Evolutionary conservation across 2,797 vertebrate species (phyloP), one percentile per base, ranked within the genome.

Genomic region (Pipistrellus pipistrellus): DNA sequence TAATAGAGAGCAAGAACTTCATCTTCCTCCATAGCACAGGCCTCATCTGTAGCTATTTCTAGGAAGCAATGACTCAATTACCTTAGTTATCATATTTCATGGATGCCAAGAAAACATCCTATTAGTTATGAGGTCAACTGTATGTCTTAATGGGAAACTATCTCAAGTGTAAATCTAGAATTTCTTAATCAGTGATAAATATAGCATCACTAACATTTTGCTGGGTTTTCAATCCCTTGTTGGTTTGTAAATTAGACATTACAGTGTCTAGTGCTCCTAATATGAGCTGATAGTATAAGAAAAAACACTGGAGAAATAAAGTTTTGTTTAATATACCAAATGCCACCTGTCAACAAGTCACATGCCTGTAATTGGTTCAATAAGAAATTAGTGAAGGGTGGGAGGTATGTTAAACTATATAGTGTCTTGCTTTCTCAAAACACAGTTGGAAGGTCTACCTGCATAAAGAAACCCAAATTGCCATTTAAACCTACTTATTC

Each of bases 241-340:
- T 51, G 4, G 1, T 75, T 81, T 94, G 48, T 57, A 62, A 88
- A 85, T 85, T 72, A 75, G 10, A 62, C 4, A 76, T 87, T 53
- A 51, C 3, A 53, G 6, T 68, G 3, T 48, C n/a, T 38, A 30
- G 20, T 0, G 0, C 21, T 38, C 25, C 41, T 18, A 55, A 46
- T 13, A 46, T 10, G 46, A 64, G 13, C 4, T 57, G 20, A 30
- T 4, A 55, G 4, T 21, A 51, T 4, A 53, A 91, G 14, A 90
- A 2, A 80, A 8, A 89, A 32, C 13, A 69, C 6, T 30, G 66
- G 20, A 85, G 46, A 6, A 44, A 27, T 8, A 5, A 20, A 12
- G 32, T 73, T 55, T 57, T 64, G 14, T 55, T 93, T 83, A 76
- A 55, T 84, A 8, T 69, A 71, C 27, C 30, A 88, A 59, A 88